Evolutionary conservation across 2,113 vertebrate genomes (phyloP).

Genomic region (Phylloscopus whistleri): DNA sequence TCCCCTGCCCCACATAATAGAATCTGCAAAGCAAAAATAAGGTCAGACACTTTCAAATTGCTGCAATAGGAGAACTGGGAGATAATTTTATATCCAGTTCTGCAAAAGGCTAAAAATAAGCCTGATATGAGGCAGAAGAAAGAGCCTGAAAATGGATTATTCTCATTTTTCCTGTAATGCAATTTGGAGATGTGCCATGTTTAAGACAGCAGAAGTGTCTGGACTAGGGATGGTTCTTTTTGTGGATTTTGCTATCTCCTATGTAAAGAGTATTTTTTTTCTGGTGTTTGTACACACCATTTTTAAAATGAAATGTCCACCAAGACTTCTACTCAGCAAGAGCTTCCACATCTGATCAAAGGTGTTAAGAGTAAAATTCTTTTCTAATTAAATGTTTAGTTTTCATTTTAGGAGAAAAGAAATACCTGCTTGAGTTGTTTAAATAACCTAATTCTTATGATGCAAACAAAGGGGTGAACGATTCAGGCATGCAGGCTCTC

Average conservation of each 20-base stretch:
- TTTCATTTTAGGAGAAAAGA: background rate
- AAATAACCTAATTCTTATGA: background rate
- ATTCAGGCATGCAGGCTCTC: background rate
- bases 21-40: conserved; percentile 56
- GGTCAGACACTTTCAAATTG: conserved; percentile 46
- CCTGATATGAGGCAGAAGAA: conserved; percentile 3
- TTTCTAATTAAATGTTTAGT: background rate
- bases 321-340: background rate
- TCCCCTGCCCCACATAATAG: conserved; percentile 16
- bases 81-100: conserved; percentile 19
- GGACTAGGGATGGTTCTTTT: background rate
- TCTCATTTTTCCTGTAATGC: conserved; percentile 46
- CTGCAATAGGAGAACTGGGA: conserved; percentile 37
- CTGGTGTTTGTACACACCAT: background rate
- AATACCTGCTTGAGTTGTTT: background rate
- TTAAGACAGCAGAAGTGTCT: background rate
- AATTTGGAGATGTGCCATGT: conserved; percentile 25
- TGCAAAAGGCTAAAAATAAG: conserved; percentile 53
- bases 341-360: background rate
- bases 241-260: background rate
- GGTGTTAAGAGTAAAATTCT: background rate
- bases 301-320: background rate
- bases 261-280: background rate
- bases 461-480: background rate
- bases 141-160: conserved; percentile 51